Base-by-base conservation (phyloP, 1,140 invertebrate species). In the Patella vulgata region DNA sequence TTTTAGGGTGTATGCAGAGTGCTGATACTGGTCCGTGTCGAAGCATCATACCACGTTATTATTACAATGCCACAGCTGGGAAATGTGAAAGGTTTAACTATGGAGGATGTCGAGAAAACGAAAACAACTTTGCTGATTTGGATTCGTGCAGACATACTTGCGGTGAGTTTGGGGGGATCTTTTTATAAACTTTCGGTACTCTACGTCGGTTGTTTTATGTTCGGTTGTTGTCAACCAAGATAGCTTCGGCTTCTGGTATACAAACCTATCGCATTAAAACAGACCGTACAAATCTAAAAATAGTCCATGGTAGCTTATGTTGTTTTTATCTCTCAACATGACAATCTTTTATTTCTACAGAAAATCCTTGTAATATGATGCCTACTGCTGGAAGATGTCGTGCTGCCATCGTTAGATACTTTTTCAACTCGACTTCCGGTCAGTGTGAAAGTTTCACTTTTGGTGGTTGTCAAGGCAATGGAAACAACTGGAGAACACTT, bases 41-140 rank as follows among this genome's bases (percentile, higher is more conserved):
- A 42, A 81, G 61, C 9, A 50, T 52, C 9, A 70, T 83, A 19
- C 74, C 71, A 33, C 61, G 85, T 6, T 88, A 78, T 75, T 85
- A 78, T 71, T 88, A 83, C 78, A 84, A 88, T 61, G 36, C 68
- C 1, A 67, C 63, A 28, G 74, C 73, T 17, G 71, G 71, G 42
- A 33, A 66, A 42, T 88, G 88, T 70, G 79, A 87, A 71, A 71
- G 82, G 52, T 89, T 89, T 76, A 76, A 84, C 21, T 88, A 86
- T 70, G 87, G 87, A 19, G 87, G 88, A 40, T 89, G 88, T 68
- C 71, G 70, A 12, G 87, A 87, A 40, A 88, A 87, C 71, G 81
- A 80, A n/a, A 88, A 88, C 73, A 87, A 86, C 59, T 88, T 88
- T 68, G 63, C 70, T 21, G 78, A 80, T 6, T 39, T 79, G 30